These are phyloP conservation scores for Psittacula cyanocephala DNA, from an alignment of 2,113 vertebrate genomes.

Conservation along the genomic window DNA sequence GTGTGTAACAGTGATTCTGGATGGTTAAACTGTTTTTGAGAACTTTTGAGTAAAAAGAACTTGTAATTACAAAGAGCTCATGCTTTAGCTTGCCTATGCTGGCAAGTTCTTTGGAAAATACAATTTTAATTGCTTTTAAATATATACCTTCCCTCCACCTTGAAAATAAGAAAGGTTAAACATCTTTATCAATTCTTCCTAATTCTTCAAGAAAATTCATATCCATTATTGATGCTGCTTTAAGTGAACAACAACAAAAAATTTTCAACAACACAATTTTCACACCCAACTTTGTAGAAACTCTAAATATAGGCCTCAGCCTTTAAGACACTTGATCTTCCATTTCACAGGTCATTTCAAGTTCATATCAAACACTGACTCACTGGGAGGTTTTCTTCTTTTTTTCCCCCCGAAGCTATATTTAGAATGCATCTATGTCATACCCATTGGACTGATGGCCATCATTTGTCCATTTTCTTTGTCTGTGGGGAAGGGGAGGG, in stretches of 20 bases:
- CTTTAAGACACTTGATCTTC: conserved; percentile 55
- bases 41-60: background rate
- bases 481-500: conserved; percentile 44
- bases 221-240: conserved; percentile 12
- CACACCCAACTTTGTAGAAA: conserved; percentile 15
- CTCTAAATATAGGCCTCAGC: conserved; percentile 38
- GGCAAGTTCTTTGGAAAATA: conserved; percentile 52
- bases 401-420: conserved; percentile 15
- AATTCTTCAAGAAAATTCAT: conserved; percentile 31
- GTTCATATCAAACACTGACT: conserved; percentile 59
- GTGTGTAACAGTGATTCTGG: background rate
- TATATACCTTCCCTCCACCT: conserved; percentile 53
- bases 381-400: conserved; percentile 20
- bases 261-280: background rate
- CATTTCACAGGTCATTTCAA: conserved; percentile 71
- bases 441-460: conserved; percentile 44
- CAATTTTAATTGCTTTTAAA: conserved; percentile 55
- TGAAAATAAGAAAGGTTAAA: conserved; percentile 65
- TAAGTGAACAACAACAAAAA: conserved; percentile 27
- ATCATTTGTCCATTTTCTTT: conserved; percentile 75
- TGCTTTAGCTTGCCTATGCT: conserved; percentile 42
- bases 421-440: conserved; percentile 60
- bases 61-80: background rate
- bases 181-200: conserved; percentile 34
- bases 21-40: background rate